phyloP scores from a whole-genome alignment of 37 sponge, comb jelly and placozoan genomes.

The Spongilla lacustris region DNA sequence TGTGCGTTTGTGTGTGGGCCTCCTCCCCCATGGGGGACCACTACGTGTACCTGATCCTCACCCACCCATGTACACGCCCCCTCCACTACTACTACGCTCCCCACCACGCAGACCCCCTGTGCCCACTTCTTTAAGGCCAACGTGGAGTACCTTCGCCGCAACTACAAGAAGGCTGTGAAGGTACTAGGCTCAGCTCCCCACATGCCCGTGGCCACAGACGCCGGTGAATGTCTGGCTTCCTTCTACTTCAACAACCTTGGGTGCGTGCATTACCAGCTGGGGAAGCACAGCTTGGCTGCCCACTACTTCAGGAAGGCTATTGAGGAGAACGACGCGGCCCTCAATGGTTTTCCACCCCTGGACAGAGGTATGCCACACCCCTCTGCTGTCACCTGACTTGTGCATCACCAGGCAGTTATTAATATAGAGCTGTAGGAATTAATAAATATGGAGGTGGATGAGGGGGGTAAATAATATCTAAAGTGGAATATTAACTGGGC shows the following conservation, averaged over 20 bases:
- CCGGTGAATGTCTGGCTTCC: slow-evolving; percentile 90
- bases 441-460: too few relatives aligned
- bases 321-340: slow-evolving; percentile 92
- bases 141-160: slow-evolving; percentile 78
- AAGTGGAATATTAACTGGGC: too few relatives aligned
- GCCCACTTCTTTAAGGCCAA: slow-evolving; percentile 89
- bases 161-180: slow-evolving; percentile 81
- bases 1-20: too few relatives aligned
- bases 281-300: slow-evolving; percentile 83
- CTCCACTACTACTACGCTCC: too few relatives aligned
- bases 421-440: too few relatives aligned
- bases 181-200: slow-evolving; percentile 82
- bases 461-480: too few relatives aligned
- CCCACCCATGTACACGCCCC: too few relatives aligned
- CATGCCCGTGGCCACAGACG: slow-evolving; percentile 74
- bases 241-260: slow-evolving; percentile 95
- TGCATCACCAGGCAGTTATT: too few relatives aligned
- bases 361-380: slow-evolving; percentile 59
- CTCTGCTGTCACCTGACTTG: too few relatives aligned
- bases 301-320: slow-evolving; percentile 90
- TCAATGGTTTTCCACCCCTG: slow-evolving; percentile 83
- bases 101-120: slow-evolving; percentile 78
- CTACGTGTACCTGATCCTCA: too few relatives aligned
- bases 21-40: too few relatives aligned
- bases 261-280: slow-evolving; percentile 88